Evolutionary conservation across 2,113 vertebrate genomes (phyloP), one percentile per base, ranked within the genome.

Genomic region (Trichechus manatus): DNA sequence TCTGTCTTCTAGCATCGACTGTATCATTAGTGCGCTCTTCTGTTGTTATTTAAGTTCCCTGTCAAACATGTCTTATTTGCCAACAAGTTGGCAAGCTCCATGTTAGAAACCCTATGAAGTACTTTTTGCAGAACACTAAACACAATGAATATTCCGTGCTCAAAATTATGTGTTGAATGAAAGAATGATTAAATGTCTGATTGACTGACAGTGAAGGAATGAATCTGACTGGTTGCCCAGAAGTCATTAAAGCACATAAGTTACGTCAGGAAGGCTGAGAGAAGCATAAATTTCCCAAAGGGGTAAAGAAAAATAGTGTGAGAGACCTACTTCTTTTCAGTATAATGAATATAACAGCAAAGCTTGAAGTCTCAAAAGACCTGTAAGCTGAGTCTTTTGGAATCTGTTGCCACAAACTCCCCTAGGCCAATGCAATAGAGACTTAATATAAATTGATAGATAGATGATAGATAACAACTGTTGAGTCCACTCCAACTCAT

Each of bases 151-250:
- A 92, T 66, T 95, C 56, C 77, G 19, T 77, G 47, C 14, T 96
- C n/a, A 68, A 92, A 94, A 91, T 89, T 39, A 91, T 50, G 63
- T 91, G 14, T 56, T 96, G 50, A 66, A 64, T 90, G 29, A n/a
- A 80, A 80, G 31, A 64, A 79, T 84, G 66, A 97, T 61, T 82
- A 74, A 87, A 59, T 74, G 59, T 79, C 5, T 88, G 47, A 87
- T 4, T 84, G 88, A 31, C 39, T 42, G 44, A 89, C 36, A 82
- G 39, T 23, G 56, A 92, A 95, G 72, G n/a, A 96, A 88, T 33
- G 61, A 70, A 82, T 91, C 47, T 74, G 42, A 97, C 50, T 89
- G 17, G 53, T 3, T 87, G 63, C 84, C 87, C 72, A 92, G 92
- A 94, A 94, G 59, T 94, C 85, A 87, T 82, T 75, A 77, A 84